Base-by-base conservation (phyloP, 2,888 invertebrate genomes). In the Acleris cristana region DNA sequence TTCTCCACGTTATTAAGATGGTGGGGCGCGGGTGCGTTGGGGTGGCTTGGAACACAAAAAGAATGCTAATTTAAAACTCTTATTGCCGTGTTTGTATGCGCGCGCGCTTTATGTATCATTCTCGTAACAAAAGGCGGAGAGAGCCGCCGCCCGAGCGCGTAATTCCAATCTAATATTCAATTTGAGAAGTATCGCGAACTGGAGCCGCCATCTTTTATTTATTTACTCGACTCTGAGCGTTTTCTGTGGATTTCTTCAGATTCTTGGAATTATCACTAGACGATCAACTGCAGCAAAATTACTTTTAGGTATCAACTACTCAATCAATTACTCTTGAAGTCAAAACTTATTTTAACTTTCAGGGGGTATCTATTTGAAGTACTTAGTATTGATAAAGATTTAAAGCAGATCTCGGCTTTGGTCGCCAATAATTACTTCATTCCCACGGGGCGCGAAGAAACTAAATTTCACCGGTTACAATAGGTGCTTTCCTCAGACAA, bases 21-120 rank as follows among this genome's bases (percentile, higher is more conserved):
- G 81, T 79, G 85, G 89, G 87, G 87, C 79, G 84, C 80, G 86
- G 75, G 86, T 81, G 83, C 77, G 77, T 74, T 79, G 76, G 90
- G 90, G 90, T 88, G 86, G 89, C 82, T 73, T 78, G 84, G 83
- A 85, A 82, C 86, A 90, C 90, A 91, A 91, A 91, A 92, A 92
- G 90, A 91, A 92, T 91, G 92, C 92, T 91, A 92, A 92, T 92
- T 92, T 92, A 89, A 92, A 91, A 92, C 90, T 91, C 90, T 87
- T 90, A 91, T 91, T 90, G 86, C 87, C 82, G 81, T 87, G 88
- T 90, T 88, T 86, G 87, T 90, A 88, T 91, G 92, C 92, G 91
- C 90, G 86, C 86, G 89, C 90, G 91, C 90, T 86, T 86, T 91
- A 88, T 90, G 87, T 90, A 89, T 90, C 90, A 87, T 84, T 87